Percentiles rank a stretch among this genome's conserved stretches.
Conservation (phyloP, 2,797 vertebrate genomes). For the Thripadectes ignobilis region DNA sequence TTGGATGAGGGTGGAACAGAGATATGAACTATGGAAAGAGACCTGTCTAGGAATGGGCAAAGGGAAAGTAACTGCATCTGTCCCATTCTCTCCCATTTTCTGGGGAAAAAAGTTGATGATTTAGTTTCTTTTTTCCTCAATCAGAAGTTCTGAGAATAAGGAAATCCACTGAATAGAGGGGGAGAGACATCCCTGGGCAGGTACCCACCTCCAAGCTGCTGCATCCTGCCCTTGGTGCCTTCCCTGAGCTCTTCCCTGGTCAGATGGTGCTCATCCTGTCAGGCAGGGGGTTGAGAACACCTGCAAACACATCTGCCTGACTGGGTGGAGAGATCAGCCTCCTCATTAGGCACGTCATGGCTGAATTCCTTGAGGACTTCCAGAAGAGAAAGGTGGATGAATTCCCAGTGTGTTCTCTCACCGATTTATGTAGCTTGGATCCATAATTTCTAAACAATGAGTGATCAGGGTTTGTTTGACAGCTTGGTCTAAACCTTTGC, state of each 20-base stretch:
- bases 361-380: neutral
- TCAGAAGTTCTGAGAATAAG: neutral
- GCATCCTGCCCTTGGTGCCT: neutral
- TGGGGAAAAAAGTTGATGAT: neutral
- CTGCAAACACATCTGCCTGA: neutral
- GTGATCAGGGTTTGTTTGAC: constrained; percentile 42
- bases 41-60: neutral
- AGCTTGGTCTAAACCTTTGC: constrained; percentile 1
- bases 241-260: neutral
- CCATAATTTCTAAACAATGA: constrained; percentile 14
- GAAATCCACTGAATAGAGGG: neutral
- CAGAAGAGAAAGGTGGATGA: constrained; percentile 9
- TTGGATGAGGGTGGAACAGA: neutral
- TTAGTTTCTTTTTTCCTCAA: neutral
- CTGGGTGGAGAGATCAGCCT: neutral
- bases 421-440: constrained; percentile 3
- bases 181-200: neutral
- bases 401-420: neutral
- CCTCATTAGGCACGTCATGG: neutral
- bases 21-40: neutral
- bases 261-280: neutral
- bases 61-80: neutral
- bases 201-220: neutral
- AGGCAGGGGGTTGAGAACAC: neutral
- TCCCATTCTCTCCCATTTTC: neutral